Base-by-base conservation (phyloP, 2,888 invertebrate species). In the Formica aserva region DNA sequence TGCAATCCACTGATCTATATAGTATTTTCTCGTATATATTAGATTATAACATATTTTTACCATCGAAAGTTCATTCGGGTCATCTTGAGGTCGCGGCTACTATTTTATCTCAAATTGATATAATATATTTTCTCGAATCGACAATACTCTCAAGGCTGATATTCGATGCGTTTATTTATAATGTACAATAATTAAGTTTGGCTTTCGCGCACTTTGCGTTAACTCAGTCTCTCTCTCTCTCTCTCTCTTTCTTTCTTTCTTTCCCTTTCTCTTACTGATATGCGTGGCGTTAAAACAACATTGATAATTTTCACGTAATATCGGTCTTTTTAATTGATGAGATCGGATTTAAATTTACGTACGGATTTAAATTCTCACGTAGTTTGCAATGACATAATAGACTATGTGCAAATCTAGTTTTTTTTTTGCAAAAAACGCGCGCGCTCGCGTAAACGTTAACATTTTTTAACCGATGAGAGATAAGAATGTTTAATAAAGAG, bases 341-440 rank as follows among this genome's bases (percentile, higher is more conserved):
- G 82, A 85, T 83, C 84, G 83, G 82, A 88, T 88, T 88, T 86
- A 86, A 86, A 87, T 67, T 88, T 83, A 83, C 84, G 86, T 88
- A 83, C 67, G 26, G 0, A 38, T 38, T 38, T 11, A 74, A 74
- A 84, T 62, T 32, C 63, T 83, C 84, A 88, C 57, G 4, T 26
- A 38, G 38, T 38, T 38, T 38, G 9, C 9, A 38, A 38, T 8
- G 9, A 9, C 26, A 26, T 11, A 22, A 48, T 5, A 48, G 18
- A 48, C 48, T 48, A 18, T 48, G 2, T 4, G 82, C 77, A 18
- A 4, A 18, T 48, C 1, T 48, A 48, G 5, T 48, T 18, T 48
- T 0, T n/a, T n/a, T 45, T 18, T 18, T 18, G 18, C 48, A 48
- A 48, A 3, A 18, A 18, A 48, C 48, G 15, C n/a, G 8, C 8